Evolutionary conservation across 1,140 invertebrate genomes (phyloP), one percentile per base, ranked within the genome.

Genomic region (Plectrocnemia conspersa): DNA sequence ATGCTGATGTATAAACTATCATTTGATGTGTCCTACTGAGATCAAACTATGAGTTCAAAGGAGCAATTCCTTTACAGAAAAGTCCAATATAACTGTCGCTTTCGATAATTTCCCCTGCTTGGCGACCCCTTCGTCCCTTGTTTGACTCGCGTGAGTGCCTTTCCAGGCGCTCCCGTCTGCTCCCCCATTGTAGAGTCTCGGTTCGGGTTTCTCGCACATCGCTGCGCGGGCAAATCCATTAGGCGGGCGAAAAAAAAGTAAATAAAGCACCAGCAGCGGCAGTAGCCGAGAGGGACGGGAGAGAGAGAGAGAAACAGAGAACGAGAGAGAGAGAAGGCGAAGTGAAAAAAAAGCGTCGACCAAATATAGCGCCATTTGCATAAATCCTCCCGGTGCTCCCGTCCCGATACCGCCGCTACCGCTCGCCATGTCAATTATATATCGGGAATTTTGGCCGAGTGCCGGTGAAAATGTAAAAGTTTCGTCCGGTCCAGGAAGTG

Each of bases 361-460:
- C n/a, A n/a, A n/a, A n/a, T n/a, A n/a, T n/a, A n/a, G n/a, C n/a
- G n/a, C n/a, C n/a, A 41, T 41, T 41, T 41, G 38, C 38, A 41
- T 41, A 41, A 41, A 41, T 18, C 38, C 38, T 41, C 38, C 21
- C 21, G 21, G 18, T 19, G 38, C 38, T 41, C 9, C 38, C 13
- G 13, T 18, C 38, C 15, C 19, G n/a, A 16, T 41, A 41, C 38
- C 13, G 1, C n/a, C 38, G 15, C 38, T n/a, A n/a, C n/a, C n/a
- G n/a, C n/a, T n/a, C n/a, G n/a, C n/a, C n/a, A n/a, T n/a, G 18
- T 41, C 38, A 41, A 41, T 41, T 41, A 41, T 41, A n/a, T n/a
- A 41, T 41, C 21, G 38, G 38, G 38, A 41, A 18, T 41, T 41
- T 41, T 13, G 10, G 13, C n/a, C 2, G 32, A 33, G 32, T n/a